Base-by-base conservation (phyloP, 2,888 invertebrate species). In the Melieria picta region DNA sequence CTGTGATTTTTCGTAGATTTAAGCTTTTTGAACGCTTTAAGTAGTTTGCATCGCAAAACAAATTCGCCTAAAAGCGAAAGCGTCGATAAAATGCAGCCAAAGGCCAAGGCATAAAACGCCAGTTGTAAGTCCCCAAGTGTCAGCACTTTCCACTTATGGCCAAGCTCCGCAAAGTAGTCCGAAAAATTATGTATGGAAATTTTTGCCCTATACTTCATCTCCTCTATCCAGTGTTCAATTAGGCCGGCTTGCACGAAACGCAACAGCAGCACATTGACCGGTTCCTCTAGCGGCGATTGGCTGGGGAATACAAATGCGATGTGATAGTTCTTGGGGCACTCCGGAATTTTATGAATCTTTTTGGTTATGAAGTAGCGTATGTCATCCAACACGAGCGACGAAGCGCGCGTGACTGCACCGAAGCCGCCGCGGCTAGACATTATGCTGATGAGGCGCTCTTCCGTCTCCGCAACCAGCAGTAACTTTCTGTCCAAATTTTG, bases 301-400 rank as follows among this genome's bases (percentile, higher is more conserved):
- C 79, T 81, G 1, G 81, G 80, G 62, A 83, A 75, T 5, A 85
- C 74, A 74, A 85, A 88, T 0, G 84, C 85, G 13, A 88, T 80
- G 55, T 84, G 82, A 75, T 86, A 88, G 5, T 74, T 82, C 72
- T 84, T 84, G 0, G 87, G 88, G 50, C 88, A 88, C 70, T 88
- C 84, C 1, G 83, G 80, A 30, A 88, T 82, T 69, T 82, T 81
- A 75, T 86, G 84, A 30, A 83, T 77, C 74, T 80, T 79, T 56
- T 83, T 81, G 1, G 82, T 80, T 74, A 82, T 80, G 11, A 84
- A 77, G 56, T 81, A 86, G 4, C 80, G 78, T 11, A 83, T 81
- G 69, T 84, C 84, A 13, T 79, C 80, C 1, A 86, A 57, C 61
- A 79, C 76, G 4, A 86, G 77, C 7, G 82, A 80, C 10, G 81